Evolutionary conservation across 1,140 invertebrate species (phyloP), one percentile per base, ranked within the genome.

Genomic region (Drosophila novamexicana): DNA sequence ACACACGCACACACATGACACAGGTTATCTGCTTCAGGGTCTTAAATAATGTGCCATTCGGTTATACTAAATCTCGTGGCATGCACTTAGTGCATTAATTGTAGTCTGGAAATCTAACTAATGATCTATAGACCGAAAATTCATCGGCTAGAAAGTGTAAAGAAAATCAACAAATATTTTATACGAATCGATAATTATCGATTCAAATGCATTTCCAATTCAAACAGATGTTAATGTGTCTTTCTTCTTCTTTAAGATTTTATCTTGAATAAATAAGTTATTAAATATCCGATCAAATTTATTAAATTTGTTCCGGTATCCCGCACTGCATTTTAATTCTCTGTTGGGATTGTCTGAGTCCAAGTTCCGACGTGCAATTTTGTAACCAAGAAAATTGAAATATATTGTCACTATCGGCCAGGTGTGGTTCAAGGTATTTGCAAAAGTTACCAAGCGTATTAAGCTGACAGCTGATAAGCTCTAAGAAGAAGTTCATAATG

Each of bases 391-490:
- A 10, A 57, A 57, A 5, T 42, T 12, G 12, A 52, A 8, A 47
- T 37, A 16, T 29, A 45, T 57, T 52, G 6, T 32, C 29, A 22
- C 37, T 6, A 61, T 69, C 65, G 65, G 56, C 1, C 47, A 61
- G 45, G 9, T 53, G 7, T 36, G 37, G 65, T 68, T 68, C 37
- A 68, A 68, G 65, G 65, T 16, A 40, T 34, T 10, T 32, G 29
- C 34, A 7, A n/a, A 22, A 39, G 16, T 34, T 56, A 12, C 18
- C 16, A 56, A 14, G 14, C 7, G 37, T 4, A n/a, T 9, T 7
- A 29, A 16, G 8, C 5, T 37, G 18, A 53, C 10, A 29, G n/a
- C 37, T 34, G 44, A 57, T 57, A 49, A 47, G 14, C 42, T 5
- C 29, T 50, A 32, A 12, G 16, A 57, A 16, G 34, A n/a, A n/a